These are phyloP conservation scores for Tenthredo amoena DNA, from an alignment of 2,888 invertebrate genomes.

Conservation along the genomic window DNA sequence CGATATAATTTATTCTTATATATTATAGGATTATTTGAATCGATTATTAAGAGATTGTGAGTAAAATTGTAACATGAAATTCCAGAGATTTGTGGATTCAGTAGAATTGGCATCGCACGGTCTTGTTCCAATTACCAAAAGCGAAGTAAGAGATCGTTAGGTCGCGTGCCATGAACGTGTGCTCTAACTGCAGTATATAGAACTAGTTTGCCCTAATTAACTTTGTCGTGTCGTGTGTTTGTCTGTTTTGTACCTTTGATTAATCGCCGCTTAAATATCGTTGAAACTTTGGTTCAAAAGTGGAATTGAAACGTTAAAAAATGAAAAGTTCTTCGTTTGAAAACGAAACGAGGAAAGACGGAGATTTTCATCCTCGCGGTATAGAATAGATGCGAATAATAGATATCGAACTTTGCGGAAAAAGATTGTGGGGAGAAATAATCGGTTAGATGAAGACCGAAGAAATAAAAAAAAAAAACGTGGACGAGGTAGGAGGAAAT, in stretches of 20 bases:
- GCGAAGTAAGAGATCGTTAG: background rate
- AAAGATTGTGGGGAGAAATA: background rate
- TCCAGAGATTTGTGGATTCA: background rate
- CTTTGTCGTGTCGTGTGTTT: background rate
- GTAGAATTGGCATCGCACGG: background rate
- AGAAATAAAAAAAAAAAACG: background rate
- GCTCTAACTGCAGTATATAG: background rate
- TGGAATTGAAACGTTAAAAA: background rate
- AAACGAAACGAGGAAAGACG: background rate
- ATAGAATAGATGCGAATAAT: background rate
- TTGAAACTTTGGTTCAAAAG: background rate
- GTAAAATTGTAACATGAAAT: background rate
- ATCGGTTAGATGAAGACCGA: background rate
- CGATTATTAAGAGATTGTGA: background rate
- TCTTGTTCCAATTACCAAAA: background rate
- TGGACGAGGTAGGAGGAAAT: background rate
- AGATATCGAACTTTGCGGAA: background rate
- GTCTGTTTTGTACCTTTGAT: background rate
- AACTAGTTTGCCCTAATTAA: conserved; percentile 27
- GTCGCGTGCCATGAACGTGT: background rate
- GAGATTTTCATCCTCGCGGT: background rate
- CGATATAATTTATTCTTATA: background rate
- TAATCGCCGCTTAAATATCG: background rate
- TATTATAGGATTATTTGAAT: background rate
- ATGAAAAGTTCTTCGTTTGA: background rate